Base-by-base conservation (phyloP, 2,113 vertebrate species). In the Indicator maculatus region DNA sequence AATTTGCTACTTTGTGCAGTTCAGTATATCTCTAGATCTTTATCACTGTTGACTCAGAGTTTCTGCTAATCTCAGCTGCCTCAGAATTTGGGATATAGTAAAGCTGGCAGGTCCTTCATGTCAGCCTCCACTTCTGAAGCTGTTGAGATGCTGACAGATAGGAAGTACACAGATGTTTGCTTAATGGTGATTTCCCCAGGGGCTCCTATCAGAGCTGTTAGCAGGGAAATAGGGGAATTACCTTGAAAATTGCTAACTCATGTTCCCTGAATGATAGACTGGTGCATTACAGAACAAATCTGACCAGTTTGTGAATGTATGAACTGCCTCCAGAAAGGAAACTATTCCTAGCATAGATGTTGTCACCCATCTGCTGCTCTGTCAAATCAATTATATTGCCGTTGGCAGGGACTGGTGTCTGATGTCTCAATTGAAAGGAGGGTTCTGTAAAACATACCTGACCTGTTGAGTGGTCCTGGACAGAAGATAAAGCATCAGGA, bases 141-240 rank as follows among this genome's bases (percentile, higher is more conserved):
- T 81, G 92, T 69, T 78, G 58, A 26, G 72, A 41, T 91, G 66
- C 44, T 96, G 91, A 95, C 84, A 86, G 93, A 77, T 89, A 94
- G 75, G 88, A 95, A 36, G 24, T 21, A 53, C 91, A 61, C 94
- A 96, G 96, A 75, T 93, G 93, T 93, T 96, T 93, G 82, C 81
- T 93, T 95, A 91, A 95, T 94, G 73, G 64, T 69, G 91, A 65
- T 92, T 95, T 89, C 90, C 73, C 76, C 6, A 6, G 73, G 66
- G 93, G 30, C 60, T 88, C 84, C 79, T 86, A 41, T 74, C 87
- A 84, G 72, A 89, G n/a, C 81, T 89, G 50, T 83, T 88, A 58
- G 66, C 82, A 65, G 85, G 88, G 72, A 76, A 91, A 84, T 17
- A 74, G 24, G 73, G 69, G 85, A 86, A 88, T 93, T 95, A 86